A percentile compares a stretch with the other conserved stretches of the same genome.
Conservation (phyloP, 2,113 vertebrate species). For the Peromyscus californicus region DNA sequence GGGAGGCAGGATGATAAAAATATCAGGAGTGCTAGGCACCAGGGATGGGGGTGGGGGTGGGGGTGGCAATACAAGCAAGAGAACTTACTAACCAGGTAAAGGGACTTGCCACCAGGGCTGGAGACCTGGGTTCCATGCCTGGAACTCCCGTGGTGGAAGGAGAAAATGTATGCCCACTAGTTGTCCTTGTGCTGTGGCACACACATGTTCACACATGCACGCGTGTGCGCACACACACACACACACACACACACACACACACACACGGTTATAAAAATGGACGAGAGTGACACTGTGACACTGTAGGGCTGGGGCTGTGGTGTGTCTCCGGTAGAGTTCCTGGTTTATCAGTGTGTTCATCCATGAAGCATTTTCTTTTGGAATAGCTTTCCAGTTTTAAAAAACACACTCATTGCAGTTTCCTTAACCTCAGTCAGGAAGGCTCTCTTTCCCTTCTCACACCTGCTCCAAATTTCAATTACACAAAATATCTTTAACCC, state of each 20-base stretch:
- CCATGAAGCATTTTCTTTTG: not conserved
- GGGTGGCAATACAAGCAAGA: accelerated
- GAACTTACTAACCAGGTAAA: not conserved
- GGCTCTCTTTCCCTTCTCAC: constrained; percentile 9
- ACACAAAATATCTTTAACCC: not conserved
- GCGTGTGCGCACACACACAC: not conserved
- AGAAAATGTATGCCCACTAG: not conserved
- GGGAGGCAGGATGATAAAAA: not conserved
- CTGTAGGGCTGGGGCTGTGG: accelerated
- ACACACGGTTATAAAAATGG: not conserved
- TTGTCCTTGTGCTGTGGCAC: not conserved
- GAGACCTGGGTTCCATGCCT: not conserved
- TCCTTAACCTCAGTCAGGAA: not conserved
- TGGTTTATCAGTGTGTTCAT: not conserved
- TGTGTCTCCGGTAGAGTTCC: accelerated
- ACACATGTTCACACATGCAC: too few relatives aligned
- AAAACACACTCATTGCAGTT: accelerated
- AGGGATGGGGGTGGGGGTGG: too few relatives aligned
- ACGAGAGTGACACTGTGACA: accelerated
- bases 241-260: too few relatives aligned
- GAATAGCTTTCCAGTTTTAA: not conserved
- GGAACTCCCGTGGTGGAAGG: not conserved
- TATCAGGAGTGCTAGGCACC: not conserved
- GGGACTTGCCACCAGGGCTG: not conserved
- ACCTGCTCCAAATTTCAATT: constrained; percentile 62